Conservation (phyloP, 2,888 invertebrate species). For the Endotricha flammealis region DNA sequence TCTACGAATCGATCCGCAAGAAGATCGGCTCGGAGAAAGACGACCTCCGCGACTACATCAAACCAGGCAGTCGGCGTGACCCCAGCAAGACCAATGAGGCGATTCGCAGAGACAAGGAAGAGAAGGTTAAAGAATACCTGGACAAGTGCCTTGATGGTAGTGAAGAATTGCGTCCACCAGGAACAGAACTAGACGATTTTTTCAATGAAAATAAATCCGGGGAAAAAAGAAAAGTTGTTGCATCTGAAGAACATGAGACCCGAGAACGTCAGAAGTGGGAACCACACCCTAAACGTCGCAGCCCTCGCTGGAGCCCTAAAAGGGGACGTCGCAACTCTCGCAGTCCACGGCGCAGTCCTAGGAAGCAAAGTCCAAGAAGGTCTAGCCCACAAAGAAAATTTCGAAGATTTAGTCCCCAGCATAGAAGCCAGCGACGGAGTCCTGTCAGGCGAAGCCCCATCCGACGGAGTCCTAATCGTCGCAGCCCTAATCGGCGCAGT, state of each 20-base stretch:
- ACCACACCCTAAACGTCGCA: conserved; percentile 15
- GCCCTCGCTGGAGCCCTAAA: conserved; percentile 23
- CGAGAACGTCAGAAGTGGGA: no score
- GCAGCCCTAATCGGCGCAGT: conserved; percentile 16
- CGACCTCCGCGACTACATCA: conserved; percentile 49
- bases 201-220: conserved; percentile 34
- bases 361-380: background rate
- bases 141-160: conserved; percentile 58
- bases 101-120: conserved; percentile 63
- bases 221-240: conserved; percentile 24
- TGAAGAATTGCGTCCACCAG: conserved; percentile 61
- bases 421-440: conserved; percentile 8
- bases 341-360: conserved; percentile 23
- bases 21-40: background rate
- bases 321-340: conserved; percentile 20
- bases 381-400: conserved; percentile 10
- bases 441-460: conserved; percentile 14
- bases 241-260: conserved; percentile 16
- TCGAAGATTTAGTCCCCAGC: conserved; percentile 11
- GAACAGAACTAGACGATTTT: conserved; percentile 66
- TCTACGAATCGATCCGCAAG: conserved; percentile 3
- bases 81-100: conserved; percentile 65
- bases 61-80: conserved; percentile 65
- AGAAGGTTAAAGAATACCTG: conserved; percentile 61
- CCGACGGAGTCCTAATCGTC: conserved; percentile 25